phyloP scores from a whole-genome alignment of 2,888 invertebrate species.

The Nebria brevicollis region DNA sequence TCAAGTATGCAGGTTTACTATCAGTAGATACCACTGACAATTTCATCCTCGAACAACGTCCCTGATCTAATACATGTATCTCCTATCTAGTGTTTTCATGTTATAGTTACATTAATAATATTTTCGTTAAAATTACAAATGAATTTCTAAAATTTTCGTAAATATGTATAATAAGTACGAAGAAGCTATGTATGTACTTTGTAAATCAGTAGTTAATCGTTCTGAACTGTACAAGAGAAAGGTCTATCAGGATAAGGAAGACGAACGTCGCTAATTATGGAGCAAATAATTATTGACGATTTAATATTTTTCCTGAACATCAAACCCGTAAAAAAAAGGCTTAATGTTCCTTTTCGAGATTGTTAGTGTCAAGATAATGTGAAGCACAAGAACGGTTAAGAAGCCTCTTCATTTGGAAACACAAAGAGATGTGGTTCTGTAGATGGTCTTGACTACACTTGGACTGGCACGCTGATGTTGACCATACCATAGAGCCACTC shows the following conservation, averaged over 20 bases:
- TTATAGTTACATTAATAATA: not conserved
- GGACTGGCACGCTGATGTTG: conserved; percentile 2
- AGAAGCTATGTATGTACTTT: not conserved
- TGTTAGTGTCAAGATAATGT: not conserved
- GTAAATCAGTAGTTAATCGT: not conserved
- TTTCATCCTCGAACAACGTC: not conserved
- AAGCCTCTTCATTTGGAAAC: not conserved
- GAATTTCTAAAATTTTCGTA: no score
- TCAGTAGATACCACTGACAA: not conserved
- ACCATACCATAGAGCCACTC: not conserved
- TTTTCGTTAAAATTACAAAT: no score
- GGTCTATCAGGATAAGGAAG: conserved; percentile 1
- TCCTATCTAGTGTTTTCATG: not conserved
- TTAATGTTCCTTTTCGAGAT: not conserved
- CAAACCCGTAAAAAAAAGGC: not conserved
- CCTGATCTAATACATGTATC: not conserved
- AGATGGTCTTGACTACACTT: conserved; percentile 11
- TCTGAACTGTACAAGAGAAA: not conserved
- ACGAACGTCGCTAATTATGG: not conserved
- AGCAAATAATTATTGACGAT: not conserved
- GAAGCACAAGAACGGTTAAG: not conserved
- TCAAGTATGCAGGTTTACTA: not conserved
- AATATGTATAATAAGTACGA: no score
- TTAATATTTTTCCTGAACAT: not conserved
- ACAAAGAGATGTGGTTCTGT: not conserved